A percentile compares a stretch with the other conserved stretches of the same genome.
Conservation (phyloP, 2,113 vertebrate species). For the Scatophagus argus region DNA sequence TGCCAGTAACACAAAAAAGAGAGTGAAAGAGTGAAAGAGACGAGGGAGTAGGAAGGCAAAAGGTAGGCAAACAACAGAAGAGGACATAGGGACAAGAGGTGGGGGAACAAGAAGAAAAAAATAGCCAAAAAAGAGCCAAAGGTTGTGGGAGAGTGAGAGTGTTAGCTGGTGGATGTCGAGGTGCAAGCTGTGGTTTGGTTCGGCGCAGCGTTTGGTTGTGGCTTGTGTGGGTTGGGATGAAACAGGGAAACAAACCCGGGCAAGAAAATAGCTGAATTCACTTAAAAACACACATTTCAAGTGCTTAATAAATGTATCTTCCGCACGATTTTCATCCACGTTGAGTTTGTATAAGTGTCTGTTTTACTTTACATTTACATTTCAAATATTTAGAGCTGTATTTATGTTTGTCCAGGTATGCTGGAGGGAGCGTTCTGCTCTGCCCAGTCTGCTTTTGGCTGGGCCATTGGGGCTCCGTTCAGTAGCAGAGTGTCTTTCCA, state of each 20-base stretch:
- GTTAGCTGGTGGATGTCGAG: slow-evolving; percentile 67
- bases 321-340: slow-evolving; percentile 48
- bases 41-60: slow-evolving; percentile 47
- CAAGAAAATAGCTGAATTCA: slow-evolving; percentile 56
- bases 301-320: slow-evolving; percentile 62
- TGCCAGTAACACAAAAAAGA: slow-evolving; percentile 50
- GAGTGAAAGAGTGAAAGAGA: slow-evolving; percentile 40
- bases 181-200: slow-evolving; percentile 70
- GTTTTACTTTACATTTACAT: no score
- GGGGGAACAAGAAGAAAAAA: slow-evolving; percentile 48
- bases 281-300: slow-evolving; percentile 66
- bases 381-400: slow-evolving; percentile 70
- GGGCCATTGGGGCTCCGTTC: slow-evolving; percentile 53
- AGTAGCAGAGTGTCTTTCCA: slow-evolving; percentile 80
- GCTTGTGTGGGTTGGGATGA: slow-evolving; percentile 71
- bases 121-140: slow-evolving; percentile 30
- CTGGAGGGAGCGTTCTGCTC: slow-evolving; percentile 58
- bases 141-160: slow-evolving; percentile 47
- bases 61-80: slow-evolving; percentile 50
- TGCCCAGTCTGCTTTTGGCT: slow-evolving; percentile 62
- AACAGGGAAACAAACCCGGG: slow-evolving; percentile 58
- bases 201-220: slow-evolving; percentile 62
- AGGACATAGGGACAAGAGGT: slow-evolving; percentile 37
- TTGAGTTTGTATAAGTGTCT: slow-evolving; percentile 59
- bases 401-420: slow-evolving; percentile 76